Percentiles rank a stretch among this genome's conserved stretches.
Evolutionary conservation across 64 coral and sea anemone species (phyloP).

Genomic region (Platygyra sinensis): DNA sequence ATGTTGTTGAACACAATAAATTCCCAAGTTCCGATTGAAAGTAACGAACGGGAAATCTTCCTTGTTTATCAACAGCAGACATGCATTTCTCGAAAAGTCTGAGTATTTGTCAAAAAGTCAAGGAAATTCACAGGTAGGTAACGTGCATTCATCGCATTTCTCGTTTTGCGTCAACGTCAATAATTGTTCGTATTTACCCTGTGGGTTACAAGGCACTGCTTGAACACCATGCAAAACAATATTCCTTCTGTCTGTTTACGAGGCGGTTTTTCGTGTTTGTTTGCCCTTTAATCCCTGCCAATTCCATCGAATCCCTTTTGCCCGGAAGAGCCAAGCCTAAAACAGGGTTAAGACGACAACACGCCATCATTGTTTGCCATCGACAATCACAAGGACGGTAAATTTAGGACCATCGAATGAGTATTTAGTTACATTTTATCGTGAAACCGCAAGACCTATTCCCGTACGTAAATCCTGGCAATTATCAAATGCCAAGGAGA

Average conservation of each 20-base stretch:
- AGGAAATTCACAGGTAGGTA: background rate
- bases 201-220: background rate
- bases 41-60: background rate
- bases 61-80: background rate
- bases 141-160: no score
- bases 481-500: background rate
- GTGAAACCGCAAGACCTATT: background rate
- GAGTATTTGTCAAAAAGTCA: background rate
- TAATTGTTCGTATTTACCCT: background rate
- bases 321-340: constrained; percentile 18
- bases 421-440: constrained; percentile 25
- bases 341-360: background rate
- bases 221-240: background rate
- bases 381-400: background rate
- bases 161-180: background rate
- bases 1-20: background rate
- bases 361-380: background rate
- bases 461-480: background rate
- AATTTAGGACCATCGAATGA: background rate
- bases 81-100: background rate
- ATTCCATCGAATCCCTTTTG: background rate
- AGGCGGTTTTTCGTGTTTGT: constrained; percentile 3
- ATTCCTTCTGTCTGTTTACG: background rate
- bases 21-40: background rate
- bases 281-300: background rate